Base-by-base conservation (phyloP, 2,797 vertebrate genomes). In the Phoebastria nigripes region DNA sequence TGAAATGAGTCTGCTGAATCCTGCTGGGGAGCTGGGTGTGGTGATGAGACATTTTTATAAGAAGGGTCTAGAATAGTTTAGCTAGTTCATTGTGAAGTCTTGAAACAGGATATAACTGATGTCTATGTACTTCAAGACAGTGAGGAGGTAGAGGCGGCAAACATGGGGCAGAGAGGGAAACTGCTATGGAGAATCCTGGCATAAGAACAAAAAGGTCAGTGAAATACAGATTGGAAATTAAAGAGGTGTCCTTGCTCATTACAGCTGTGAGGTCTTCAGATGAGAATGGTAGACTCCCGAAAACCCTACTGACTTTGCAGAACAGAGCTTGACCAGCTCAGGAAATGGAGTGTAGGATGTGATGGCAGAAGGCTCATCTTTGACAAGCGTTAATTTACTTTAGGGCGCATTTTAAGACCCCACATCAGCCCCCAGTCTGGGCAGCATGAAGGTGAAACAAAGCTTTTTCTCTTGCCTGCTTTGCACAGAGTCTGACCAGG, bases 91-190 rank as follows among this genome's bases (percentile, higher is more conserved):
- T 65, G 54, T 41, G 33, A 82, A 62, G 15, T 69, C 42, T 55
- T 66, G 54, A 84, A 88, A 84, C 5, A 11, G 15, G 4, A 15
- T 89, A 21, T 66, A 73, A 66, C 8, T n/a, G 29, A n/a, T 66
- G 15, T 42, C 42, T 15, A 17, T 26, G 21, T 49, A 42, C 76
- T 87, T 84, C 56, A 58, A 84, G 33, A 14, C 39, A 59, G 35
- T 16, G 51, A 61, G 28, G 33, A 79, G n/a, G 26, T 46, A 31
- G 15, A 69, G 15, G 16, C 11, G 7, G 5, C 7, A 86, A 81
- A 86, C 8, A 22, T 0, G 1, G 25, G 0, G 12, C 1, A 8
- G 17, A 12, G 37, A 20, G 19, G 49, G 3, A 22, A 87, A 58
- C 49, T 51, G 28, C 12, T 72, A 4, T 26, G 35, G 39, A 79